Evolutionary conservation across 1,140 invertebrate species (phyloP).

Genomic region (Pseudomyrmex dendroicus): DNA sequence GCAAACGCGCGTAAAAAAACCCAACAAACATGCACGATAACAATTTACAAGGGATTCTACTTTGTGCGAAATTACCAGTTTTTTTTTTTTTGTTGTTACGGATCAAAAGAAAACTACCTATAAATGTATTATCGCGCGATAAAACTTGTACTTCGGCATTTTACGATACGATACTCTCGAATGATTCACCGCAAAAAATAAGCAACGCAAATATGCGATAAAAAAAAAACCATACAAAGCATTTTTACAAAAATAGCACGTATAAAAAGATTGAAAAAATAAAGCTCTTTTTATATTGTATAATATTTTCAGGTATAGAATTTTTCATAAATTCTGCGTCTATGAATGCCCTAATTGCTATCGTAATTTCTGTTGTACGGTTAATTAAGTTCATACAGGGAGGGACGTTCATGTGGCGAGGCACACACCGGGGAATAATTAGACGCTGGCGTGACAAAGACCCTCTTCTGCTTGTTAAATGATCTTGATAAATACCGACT

Average conservation of each 20-base stretch:
- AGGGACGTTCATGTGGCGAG: constrained; percentile 14
- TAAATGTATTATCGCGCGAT: too few relatives aligned
- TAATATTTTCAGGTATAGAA: constrained; percentile 3
- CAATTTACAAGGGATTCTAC: constrained; percentile 16
- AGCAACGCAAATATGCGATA: too few relatives aligned
- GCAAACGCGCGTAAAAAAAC: background rate
- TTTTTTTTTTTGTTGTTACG: background rate
- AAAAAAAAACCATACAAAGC: too few relatives aligned
- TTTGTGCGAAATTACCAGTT: background rate
- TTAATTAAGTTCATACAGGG: constrained; percentile 43
- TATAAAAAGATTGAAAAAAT: constrained; percentile 16
- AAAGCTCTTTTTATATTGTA: background rate
- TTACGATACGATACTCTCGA: too few relatives aligned
- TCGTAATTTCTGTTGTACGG: constrained; percentile 49
- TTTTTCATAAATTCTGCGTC: constrained; percentile 12
- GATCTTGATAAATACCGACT: constrained; percentile 52
- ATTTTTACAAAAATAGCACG: too few relatives aligned
- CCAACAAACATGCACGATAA: constrained; percentile 17
- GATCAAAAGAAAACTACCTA: too few relatives aligned
- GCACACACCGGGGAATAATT: constrained; percentile 48
- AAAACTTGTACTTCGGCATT: too few relatives aligned
- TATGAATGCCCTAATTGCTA: constrained; percentile 50
- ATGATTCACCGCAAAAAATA: too few relatives aligned
- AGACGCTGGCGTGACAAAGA: constrained; percentile 55
- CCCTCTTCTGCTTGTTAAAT: constrained; percentile 46